These are phyloP conservation scores for Neopelma chrysocephalum DNA, from an alignment of 2,797 vertebrate genomes.

Conservation along the genomic window DNA sequence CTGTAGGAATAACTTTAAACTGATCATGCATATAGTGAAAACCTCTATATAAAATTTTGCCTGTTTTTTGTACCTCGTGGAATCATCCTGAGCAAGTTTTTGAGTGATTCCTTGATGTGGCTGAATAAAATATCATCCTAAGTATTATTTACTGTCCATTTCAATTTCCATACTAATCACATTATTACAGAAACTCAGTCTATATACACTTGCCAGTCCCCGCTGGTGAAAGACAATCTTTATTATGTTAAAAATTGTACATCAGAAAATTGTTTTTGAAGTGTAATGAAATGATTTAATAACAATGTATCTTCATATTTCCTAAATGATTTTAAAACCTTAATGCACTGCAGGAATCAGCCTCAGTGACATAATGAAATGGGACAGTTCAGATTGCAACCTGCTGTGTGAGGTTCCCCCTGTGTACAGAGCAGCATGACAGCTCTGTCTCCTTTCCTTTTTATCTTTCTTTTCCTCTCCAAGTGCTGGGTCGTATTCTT, in stretches of 20 bases:
- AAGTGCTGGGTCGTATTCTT: conserved; percentile 17
- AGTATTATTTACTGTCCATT: conserved; percentile 31
- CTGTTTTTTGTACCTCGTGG: background rate
- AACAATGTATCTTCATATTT: conserved; percentile 61
- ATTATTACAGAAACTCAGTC: conserved; percentile 23
- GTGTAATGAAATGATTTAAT: conserved; percentile 51
- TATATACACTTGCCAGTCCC: conserved; percentile 10
- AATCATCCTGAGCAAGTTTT: background rate
- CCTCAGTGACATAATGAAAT: conserved; percentile 49
- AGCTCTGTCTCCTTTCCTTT: conserved; percentile 24
- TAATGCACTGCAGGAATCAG: conserved; percentile 47
- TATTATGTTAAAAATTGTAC: conserved; percentile 29
- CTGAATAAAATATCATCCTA: conserved; percentile 41
- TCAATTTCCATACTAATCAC: conserved; percentile 42
- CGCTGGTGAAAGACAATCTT: conserved; percentile 20
- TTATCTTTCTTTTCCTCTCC: conserved; percentile 22
- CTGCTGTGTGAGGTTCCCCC: conserved; percentile 49
- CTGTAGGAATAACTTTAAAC: background rate
- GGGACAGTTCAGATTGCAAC: conserved; percentile 57
- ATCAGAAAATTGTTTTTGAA: conserved; percentile 50
- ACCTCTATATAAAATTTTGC: background rate
- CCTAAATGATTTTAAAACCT: conserved; percentile 58
- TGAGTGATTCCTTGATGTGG: background rate
- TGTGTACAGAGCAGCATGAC: background rate
- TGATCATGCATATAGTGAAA: background rate